Percentiles rank a stretch among this genome's conserved stretches.
These are phyloP conservation scores for Percopsis omiscomaycus DNA, from an alignment of 2,797 vertebrate species.

Conservation along the genomic window DNA sequence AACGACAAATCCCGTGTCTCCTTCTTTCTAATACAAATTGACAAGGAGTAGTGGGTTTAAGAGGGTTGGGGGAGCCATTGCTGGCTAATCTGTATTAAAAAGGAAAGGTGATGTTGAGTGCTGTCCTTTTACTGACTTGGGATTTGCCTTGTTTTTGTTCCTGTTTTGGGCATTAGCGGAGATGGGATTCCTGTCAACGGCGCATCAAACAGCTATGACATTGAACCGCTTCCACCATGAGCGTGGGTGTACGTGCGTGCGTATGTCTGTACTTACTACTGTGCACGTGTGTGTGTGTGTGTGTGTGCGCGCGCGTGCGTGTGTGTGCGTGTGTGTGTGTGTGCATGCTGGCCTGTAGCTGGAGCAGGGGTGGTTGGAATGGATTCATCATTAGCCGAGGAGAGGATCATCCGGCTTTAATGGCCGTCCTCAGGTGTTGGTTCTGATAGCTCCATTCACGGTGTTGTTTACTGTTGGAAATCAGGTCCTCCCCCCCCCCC, in stretches of 20 bases:
- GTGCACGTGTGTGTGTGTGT: background rate
- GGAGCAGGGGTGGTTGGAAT: conserved; percentile 35
- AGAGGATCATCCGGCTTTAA: conserved; percentile 68
- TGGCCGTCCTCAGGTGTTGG: conserved; percentile 72
- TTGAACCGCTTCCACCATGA: conserved; percentile 17
- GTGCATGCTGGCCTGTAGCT: conserved; percentile 21
- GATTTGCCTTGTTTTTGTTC: conserved; percentile 60
- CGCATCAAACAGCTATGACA: conserved; percentile 24
- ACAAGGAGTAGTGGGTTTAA: conserved; percentile 70
- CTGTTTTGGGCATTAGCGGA: conserved; percentile 44
- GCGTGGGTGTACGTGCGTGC: conserved; percentile 9
- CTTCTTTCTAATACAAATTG: conserved; percentile 73
- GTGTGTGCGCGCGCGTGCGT: background rate
- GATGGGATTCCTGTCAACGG: conserved; percentile 34
- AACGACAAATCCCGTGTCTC: conserved; percentile 64
- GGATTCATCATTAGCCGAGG: conserved; percentile 56
- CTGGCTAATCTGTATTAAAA: conserved; percentile 70
- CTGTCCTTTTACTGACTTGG: conserved; percentile 64
- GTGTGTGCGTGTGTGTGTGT: background rate
- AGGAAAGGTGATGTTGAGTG: conserved; percentile 70
- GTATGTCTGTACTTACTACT: background rate
- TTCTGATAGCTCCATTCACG: conserved; percentile 61
- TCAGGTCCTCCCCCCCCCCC: conserved; percentile 56
- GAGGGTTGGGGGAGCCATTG: conserved; percentile 68
- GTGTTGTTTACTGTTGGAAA: conserved; percentile 76